Evolutionary conservation across 92 coral and sea anemone genomes (phyloP).

Genomic region (Porites cylindrica): DNA sequence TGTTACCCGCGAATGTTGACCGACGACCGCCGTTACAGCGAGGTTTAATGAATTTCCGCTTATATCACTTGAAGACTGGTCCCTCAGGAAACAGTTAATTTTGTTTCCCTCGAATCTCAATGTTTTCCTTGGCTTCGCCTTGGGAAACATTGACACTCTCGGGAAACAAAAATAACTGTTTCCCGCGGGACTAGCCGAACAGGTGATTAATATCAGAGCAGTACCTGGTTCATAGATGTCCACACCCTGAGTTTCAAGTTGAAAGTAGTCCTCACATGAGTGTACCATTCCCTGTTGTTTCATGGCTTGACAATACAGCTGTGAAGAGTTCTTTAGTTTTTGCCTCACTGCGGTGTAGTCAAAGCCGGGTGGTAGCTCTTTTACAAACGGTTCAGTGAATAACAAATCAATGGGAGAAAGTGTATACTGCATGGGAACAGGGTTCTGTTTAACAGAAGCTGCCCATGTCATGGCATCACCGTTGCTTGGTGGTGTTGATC

Average conservation of each 20-base stretch:
- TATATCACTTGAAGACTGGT: no score
- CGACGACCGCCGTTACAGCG: no score
- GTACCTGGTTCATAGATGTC: neutral
- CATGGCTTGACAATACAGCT: slow-evolving; percentile 27
- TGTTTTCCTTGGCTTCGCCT: no score
- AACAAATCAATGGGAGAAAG: slow-evolving; percentile 44
- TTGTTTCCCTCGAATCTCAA: no score
- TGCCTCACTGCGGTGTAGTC: slow-evolving; percentile 21
- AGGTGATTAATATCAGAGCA: no score
- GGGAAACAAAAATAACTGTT: no score
- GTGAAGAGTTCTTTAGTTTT: slow-evolving; percentile 26
- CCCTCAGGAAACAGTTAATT: no score
- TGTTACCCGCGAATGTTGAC: no score
- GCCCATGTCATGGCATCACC: slow-evolving; percentile 76
- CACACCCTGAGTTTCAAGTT: neutral
- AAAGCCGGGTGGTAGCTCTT: slow-evolving; percentile 30
- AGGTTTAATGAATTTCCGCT: no score
- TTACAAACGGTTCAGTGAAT: slow-evolving; percentile 48
- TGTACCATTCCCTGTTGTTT: slow-evolving; percentile 26
- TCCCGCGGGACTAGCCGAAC: no score
- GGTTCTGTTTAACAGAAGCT: slow-evolving; percentile 50
- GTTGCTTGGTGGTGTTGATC: slow-evolving; percentile 69
- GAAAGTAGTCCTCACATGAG: slow-evolving; percentile 9
- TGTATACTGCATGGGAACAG: slow-evolving; percentile 63
- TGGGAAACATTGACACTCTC: no score